Base-by-base conservation (phyloP, 2,797 vertebrate genomes). In the Alfaro cultratus region DNA sequence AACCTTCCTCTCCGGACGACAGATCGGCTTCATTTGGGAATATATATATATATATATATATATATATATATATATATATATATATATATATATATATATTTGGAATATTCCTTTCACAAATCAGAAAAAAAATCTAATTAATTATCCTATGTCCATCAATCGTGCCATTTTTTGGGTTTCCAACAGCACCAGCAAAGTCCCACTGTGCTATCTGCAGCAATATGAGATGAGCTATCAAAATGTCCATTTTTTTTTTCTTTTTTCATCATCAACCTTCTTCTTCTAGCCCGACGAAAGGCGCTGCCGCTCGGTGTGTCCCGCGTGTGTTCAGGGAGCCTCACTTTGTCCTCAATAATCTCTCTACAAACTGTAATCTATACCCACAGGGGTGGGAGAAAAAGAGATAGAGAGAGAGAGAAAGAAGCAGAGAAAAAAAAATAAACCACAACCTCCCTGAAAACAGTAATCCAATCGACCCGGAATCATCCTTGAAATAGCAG, bases 391-490 rank as follows among this genome's bases (percentile, higher is more conserved):
- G 55, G 16, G 5, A 71, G 34, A 81, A 70, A 79, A 57, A 71
- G 41, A 43, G 67, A 45, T 6, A 15, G 23, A 46, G 12, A 71
- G 29, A 83, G 70, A 76, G 55, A 45, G 64, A 4, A 18, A 67
- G 34, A 34, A n/a, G n/a, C n/a, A 21, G 16, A 43, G 1, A 45
- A 12, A 45, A 29, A 13, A 29, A 15, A 71, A n/a, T 13, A 78
- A 85, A 86, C 80, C 74, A 78, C 81, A 83, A 86, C 77, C 77
- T 82, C 64, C 73, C 81, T 86, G 79, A 86, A 81, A 87, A 84
- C 73, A 83, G 72, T 78, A 82, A 43, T 67, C 77, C 39, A 81
- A 81, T 81, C 55, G 55, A 81, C 80, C 80, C 72, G 80, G 55
- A 81, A 81, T 76, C 36, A n/a, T 75, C 72, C 77, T 80, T 64